These are phyloP conservation scores for Lithobates sylvaticus DNA, from an alignment of 2,797 vertebrate genomes.

Conservation along the genomic window DNA sequence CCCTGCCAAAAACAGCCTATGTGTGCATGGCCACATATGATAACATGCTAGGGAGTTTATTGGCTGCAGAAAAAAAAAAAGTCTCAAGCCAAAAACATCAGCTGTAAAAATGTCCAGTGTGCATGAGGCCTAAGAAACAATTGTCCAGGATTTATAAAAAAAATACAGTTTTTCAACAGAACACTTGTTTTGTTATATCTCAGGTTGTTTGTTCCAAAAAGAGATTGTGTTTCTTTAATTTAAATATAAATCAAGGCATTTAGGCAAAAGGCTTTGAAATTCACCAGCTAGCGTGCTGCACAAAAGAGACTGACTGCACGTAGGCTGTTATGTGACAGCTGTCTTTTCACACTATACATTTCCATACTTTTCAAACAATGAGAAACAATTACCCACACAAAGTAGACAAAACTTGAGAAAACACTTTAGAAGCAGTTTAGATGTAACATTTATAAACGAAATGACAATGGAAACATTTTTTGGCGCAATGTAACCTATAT, in stretches of 20 bases:
- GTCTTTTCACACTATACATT: constrained; percentile 46
- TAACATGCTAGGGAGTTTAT: no score
- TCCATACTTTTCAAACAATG: constrained; percentile 4
- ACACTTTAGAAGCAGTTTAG: not conserved
- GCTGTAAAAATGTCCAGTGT: no score
- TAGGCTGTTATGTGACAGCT: constrained; percentile 51
- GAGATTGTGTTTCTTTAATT: constrained; percentile 12
- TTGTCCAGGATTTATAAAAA: no score
- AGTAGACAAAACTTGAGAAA: constrained; percentile 4
- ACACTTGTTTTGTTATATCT: not conserved
- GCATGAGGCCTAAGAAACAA: no score
- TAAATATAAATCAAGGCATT: constrained; percentile 19
- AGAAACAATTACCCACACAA: not conserved
- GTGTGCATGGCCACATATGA: no score
- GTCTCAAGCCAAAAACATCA: no score
- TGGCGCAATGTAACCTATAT: not conserved
- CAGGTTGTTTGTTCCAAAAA: not conserved
- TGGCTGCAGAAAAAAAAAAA: no score
- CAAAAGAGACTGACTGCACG: constrained; percentile 46
- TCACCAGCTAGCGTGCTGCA: not conserved
- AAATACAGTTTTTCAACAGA: not conserved
- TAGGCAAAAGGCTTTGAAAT: not conserved
- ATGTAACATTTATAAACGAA: not conserved
- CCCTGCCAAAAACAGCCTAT: no score
- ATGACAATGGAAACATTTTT: not conserved